A percentile compares a stretch with the other conserved stretches of the same genome.
These are phyloP conservation scores for Samia ricini DNA, from an alignment of 1,140 invertebrate genomes.

Conservation along the genomic window DNA sequence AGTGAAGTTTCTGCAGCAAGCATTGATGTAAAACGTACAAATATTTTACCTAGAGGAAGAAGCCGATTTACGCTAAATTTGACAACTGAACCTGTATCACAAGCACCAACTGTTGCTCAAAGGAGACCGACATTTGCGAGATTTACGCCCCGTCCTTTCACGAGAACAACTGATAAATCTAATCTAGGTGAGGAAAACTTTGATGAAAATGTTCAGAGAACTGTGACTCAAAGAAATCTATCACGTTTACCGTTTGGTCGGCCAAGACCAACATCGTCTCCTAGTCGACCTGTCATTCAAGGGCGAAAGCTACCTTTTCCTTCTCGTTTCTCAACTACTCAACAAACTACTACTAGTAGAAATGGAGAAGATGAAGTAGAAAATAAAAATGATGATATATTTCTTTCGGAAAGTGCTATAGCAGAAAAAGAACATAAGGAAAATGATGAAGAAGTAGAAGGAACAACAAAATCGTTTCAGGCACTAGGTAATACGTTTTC, in stretches of 20 bases:
- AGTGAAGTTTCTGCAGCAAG: constrained; percentile 64
- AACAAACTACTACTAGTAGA: constrained; percentile 24
- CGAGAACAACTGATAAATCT: constrained; percentile 34
- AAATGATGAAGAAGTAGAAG: constrained; percentile 30
- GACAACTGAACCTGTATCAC: constrained; percentile 38
- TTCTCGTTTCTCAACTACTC: constrained; percentile 37
- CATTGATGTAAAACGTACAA: constrained; percentile 49
- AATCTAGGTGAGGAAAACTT: constrained; percentile 25
- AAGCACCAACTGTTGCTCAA: constrained; percentile 31
- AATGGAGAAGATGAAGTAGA: constrained; percentile 55
- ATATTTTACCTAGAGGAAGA: constrained; percentile 48
- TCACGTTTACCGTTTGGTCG: constrained; percentile 46
- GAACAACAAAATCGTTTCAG: constrained; percentile 49
- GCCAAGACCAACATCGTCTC: constrained; percentile 30
- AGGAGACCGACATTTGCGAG: constrained; percentile 58
- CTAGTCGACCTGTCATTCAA: constrained; percentile 31
- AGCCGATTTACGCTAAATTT: constrained; percentile 45
- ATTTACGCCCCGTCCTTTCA: constrained; percentile 70
- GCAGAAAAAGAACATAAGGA: constrained; percentile 75
- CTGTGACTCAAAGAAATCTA: constrained; percentile 34
- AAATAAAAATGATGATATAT: constrained; percentile 77
- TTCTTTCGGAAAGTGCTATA: constrained; percentile 78
- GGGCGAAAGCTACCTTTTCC: constrained; percentile 54
- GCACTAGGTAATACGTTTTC: constrained; percentile 31
- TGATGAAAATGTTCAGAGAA: constrained; percentile 23